These are phyloP conservation scores for Eristalis tenax DNA, from an alignment of 2,888 invertebrate species.

Conservation along the genomic window DNA sequence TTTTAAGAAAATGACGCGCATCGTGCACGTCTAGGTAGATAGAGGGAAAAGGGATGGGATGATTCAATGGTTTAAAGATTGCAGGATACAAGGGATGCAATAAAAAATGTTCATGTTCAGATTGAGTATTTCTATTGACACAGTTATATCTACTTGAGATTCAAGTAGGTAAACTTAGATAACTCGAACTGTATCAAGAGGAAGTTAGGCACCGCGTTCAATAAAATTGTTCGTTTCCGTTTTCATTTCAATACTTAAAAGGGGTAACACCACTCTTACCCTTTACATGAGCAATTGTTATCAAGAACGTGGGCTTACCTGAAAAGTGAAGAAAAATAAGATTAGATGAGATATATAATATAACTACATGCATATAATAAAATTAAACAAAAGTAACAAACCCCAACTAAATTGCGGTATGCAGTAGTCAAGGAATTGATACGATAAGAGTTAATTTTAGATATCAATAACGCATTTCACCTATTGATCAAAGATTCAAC, in stretches of 20 bases:
- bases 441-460: too few species aligned
- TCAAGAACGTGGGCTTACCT: not conserved
- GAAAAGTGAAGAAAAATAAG: not conserved
- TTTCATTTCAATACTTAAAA: not conserved
- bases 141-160: not conserved
- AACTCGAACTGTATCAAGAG: not conserved
- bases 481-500: too few species aligned
- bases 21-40: not conserved
- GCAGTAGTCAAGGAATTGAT: too few species aligned
- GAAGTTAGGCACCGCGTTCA: not conserved
- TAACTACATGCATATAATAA: too few species aligned
- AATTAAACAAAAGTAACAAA: too few species aligned
- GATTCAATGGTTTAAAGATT: not conserved
- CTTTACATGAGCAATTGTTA: not conserved
- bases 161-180: not conserved
- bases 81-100: not conserved
- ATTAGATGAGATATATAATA: not conserved
- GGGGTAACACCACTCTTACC: not conserved
- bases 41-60: not conserved
- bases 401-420: too few species aligned
- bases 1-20: not conserved
- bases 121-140: too few species aligned
- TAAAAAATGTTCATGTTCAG: not conserved
- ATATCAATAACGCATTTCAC: too few species aligned
- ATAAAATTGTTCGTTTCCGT: not conserved